Conservation (phyloP, 2,888 invertebrate species). For the Agrotis exclamationis region DNA sequence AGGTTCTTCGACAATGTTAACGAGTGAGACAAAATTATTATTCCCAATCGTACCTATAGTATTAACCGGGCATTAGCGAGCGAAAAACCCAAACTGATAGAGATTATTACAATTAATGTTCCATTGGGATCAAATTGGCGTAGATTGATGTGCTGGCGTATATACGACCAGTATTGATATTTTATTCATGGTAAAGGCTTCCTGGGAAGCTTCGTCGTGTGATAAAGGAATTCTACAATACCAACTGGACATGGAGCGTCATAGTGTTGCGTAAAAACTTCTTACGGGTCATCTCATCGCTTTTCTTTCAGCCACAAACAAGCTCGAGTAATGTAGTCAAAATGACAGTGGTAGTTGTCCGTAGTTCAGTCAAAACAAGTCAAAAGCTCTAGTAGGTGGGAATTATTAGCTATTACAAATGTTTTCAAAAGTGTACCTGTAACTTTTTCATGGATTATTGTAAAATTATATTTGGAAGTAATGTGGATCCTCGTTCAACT, state of each 20-base stretch:
- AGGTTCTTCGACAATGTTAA: no score
- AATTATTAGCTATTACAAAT: constrained; percentile 19
- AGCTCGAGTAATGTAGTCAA: neutral
- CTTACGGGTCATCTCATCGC: neutral
- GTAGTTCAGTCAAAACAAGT: constrained; percentile 29
- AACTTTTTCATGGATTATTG: constrained; percentile 38
- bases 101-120: no score
- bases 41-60: no score
- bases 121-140: no score
- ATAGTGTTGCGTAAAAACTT: neutral
- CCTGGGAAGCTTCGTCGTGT: neutral
- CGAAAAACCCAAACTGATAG: no score
- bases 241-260: neutral
- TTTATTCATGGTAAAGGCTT: neutral
- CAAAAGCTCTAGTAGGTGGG: constrained; percentile 31
- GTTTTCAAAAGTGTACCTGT: constrained; percentile 19
- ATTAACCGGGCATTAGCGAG: no score
- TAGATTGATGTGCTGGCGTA: no score
- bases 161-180: no score
- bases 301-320: neutral
- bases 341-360: neutral
- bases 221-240: neutral
- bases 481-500: constrained; percentile 48
- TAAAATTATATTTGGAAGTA: constrained; percentile 48
- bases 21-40: no score